Evolutionary conservation across 2,113 vertebrate species (phyloP).

Genomic region (Rhegmatorhina hoffmannsi): DNA sequence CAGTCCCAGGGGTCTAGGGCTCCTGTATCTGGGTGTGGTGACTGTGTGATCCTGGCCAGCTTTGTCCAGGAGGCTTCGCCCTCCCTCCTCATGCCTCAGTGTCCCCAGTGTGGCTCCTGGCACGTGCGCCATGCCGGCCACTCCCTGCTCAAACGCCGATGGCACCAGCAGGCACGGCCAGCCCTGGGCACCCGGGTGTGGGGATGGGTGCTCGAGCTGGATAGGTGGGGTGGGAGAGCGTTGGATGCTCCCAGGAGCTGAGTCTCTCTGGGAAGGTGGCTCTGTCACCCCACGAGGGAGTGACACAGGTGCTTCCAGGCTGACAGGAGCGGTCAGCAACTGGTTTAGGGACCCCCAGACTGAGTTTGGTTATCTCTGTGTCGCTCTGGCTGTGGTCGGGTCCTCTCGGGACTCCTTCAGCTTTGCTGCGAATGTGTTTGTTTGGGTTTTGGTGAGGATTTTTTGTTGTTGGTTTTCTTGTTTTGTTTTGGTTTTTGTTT

Average conservation of each 20-base stretch:
- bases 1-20: background rate
- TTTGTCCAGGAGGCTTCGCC: background rate
- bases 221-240: background rate
- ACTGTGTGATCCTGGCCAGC: background rate
- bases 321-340: background rate
- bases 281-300: background rate
- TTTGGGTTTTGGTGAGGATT: background rate
- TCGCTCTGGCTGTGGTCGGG: fast-evolving
- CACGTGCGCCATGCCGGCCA: background rate
- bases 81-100: background rate
- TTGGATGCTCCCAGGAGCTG: fast-evolving
- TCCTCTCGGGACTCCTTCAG: fast-evolving
- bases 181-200: background rate
- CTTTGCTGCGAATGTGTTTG: background rate
- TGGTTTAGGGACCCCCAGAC: fast-evolving
- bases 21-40: fast-evolving
- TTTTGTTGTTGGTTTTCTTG: too few relatives aligned
- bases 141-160: background rate
- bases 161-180: background rate
- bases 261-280: background rate
- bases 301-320: background rate
- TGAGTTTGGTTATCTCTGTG: fast-evolving
- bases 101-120: background rate
- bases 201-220: background rate
- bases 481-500: too few relatives aligned